Evolutionary conservation across 1,140 invertebrate genomes (phyloP).

Genomic region (Aphelenchoides avenae): DNA sequence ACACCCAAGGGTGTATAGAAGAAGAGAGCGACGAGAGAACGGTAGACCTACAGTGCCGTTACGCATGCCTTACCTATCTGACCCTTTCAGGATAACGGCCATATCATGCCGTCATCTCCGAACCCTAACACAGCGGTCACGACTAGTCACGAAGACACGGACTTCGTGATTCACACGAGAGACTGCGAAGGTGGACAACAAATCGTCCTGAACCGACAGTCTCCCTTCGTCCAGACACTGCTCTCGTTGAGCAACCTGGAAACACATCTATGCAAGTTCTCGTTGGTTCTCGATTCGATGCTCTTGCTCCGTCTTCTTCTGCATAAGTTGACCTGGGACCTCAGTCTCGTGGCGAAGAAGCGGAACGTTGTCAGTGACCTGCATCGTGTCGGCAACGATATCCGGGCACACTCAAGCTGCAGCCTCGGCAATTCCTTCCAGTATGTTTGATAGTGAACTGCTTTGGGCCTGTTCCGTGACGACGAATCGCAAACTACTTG

Average conservation of each 20-base stretch:
- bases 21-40: too few relatives aligned
- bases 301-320: conserved; percentile 52
- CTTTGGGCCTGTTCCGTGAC: background rate
- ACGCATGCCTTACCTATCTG: too few relatives aligned
- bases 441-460: conserved; percentile 18
- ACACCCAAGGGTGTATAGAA: too few relatives aligned
- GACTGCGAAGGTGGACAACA: too few relatives aligned
- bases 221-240: conserved; percentile 2
- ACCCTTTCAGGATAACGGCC: too few relatives aligned
- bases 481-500: background rate
- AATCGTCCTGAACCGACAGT: background rate
- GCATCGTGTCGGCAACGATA: background rate
- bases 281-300: conserved; percentile 53
- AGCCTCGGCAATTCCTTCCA: conserved; percentile 48
- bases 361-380: conserved; percentile 9
- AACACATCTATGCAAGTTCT: conserved; percentile 56
- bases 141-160: too few relatives aligned
- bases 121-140: too few relatives aligned
- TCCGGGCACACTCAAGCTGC: conserved; percentile 52
- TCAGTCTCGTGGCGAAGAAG: conserved; percentile 38
- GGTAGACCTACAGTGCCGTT: too few relatives aligned
- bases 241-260: conserved; percentile 47
- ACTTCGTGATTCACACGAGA: too few relatives aligned
- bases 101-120: too few relatives aligned
- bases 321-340: conserved; percentile 54